These are phyloP conservation scores for Orestias chungarensis DNA, from an alignment of 2,797 vertebrate species.

Conservation along the genomic window DNA sequence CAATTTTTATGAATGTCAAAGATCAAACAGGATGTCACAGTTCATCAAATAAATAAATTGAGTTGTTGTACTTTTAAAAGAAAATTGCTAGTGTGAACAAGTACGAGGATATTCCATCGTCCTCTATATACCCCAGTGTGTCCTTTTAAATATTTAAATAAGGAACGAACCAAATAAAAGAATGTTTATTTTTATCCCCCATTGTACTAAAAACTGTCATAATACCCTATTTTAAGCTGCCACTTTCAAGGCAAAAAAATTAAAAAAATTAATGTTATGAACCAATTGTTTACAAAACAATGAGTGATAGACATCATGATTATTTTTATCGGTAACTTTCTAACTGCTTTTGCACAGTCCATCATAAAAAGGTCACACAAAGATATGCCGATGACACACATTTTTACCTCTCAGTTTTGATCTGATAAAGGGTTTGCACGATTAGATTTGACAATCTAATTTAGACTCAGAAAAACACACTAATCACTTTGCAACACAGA, in stretches of 20 bases:
- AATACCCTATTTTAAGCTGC: not conserved
- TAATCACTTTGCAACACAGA: slow-evolving; percentile 41
- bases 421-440: slow-evolving; percentile 51
- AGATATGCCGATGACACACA: slow-evolving; percentile 16
- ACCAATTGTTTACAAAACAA: not conserved
- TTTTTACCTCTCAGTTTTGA: slow-evolving; percentile 9
- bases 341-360: not conserved
- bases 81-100: too few species aligned
- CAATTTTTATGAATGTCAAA: not conserved
- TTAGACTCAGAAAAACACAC: slow-evolving; percentile 38
- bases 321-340: not conserved
- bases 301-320: not conserved
- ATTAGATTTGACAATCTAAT: slow-evolving; percentile 38
- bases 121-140: not conserved
- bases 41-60: not conserved
- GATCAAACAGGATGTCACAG: not conserved
- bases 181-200: not conserved
- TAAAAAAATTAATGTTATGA: not conserved
- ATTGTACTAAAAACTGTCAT: not conserved
- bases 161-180: not conserved
- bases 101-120: too few species aligned
- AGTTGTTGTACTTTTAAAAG: not conserved
- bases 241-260: not conserved
- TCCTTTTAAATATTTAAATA: not conserved
- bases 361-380: slow-evolving; percentile 31